Evolutionary conservation across 2,888 invertebrate genomes (phyloP).

Genomic region (Heteromurus nitidus): DNA sequence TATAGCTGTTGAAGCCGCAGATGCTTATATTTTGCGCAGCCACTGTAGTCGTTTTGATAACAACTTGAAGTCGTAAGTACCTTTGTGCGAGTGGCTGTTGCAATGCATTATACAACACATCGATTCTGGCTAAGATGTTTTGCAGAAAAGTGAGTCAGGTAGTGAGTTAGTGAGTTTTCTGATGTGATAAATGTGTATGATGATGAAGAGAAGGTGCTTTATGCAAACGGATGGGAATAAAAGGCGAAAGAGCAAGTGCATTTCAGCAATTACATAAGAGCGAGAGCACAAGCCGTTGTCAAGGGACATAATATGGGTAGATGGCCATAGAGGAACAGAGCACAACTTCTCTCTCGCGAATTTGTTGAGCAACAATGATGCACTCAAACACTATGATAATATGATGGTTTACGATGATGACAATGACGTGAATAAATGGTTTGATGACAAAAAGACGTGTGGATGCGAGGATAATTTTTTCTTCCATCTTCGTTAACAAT

Average conservation of each 20-base stretch:
- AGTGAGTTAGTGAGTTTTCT: conserved; percentile 27
- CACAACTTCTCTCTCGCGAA: background rate
- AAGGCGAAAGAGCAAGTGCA: conserved; percentile 45
- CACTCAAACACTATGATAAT: background rate
- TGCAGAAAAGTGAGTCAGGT: background rate
- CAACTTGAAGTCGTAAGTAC: background rate
- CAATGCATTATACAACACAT: conserved; percentile 12
- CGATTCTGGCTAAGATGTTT: conserved; percentile 6
- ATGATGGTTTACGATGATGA: conserved; percentile 6
- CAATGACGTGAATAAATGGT: background rate
- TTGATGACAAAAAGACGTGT: background rate
- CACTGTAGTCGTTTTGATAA: conserved; percentile 1
- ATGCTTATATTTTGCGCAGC: conserved; percentile 10
- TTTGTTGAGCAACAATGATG: background rate
- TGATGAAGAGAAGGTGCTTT: conserved; percentile 26
- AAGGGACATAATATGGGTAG: background rate
- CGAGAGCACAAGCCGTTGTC: background rate
- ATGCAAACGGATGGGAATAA: conserved; percentile 41
- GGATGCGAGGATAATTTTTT: background rate
- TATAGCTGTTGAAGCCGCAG: too few species aligned
- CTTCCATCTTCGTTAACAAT: background rate
- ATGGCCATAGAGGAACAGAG: background rate
- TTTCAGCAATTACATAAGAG: conserved; percentile 20
- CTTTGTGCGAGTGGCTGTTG: conserved; percentile 33
- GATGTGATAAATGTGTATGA: too few species aligned